Base-by-base conservation (phyloP, 1,140 invertebrate species). In the Palaemon carinicauda region DNA sequence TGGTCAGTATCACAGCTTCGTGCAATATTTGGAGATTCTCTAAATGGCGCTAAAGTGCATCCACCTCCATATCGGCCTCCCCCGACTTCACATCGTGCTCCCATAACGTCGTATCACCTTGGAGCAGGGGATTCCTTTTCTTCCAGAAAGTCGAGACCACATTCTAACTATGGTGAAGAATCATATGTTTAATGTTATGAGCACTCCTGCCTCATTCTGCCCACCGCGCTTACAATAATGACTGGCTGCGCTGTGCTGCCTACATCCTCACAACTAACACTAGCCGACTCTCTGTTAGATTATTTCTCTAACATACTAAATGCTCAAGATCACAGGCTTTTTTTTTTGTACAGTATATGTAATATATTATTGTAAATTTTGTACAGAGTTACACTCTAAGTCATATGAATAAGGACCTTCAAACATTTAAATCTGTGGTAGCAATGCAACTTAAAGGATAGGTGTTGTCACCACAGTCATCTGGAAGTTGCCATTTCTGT, bases 1-100 rank as follows among this genome's bases (percentile, higher is more conserved):
- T 92, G 92, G 91, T 91, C 91, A 89, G 92, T 92, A 19, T 91
- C 92, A 9, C 90, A 91, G 65, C 87, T 92, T 19, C 71, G 92
- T 33, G 89, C 90, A 51, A 89, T 92, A 53, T 92, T 92, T 86
- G 90, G 85, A 51, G 89, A 89, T 24, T 87, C 80, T 10, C 56
- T 87, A 50, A 88, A 87, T 60, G 90, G 89, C 31, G 88, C 81
- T 14, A 89, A 85, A 53, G 82, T 87, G 27, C 84, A 89, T n/a
- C 90, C 91, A 19, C 90, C 91, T 27, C 90, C 90, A 0, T 91
- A 91, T 60, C 85, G 91, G 0, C 90, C 90, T 33, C 90, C 89
- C 0, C 91, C n/a, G n/a, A n/a, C 90, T 29, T 89, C 89, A 69
- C 86, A 90, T 69, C 85, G 90, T 27, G 89, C 90, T 7, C 90